phyloP scores from a whole-genome alignment of 2,797 vertebrate genomes.

The Xiphophorus birchmanni region DNA sequence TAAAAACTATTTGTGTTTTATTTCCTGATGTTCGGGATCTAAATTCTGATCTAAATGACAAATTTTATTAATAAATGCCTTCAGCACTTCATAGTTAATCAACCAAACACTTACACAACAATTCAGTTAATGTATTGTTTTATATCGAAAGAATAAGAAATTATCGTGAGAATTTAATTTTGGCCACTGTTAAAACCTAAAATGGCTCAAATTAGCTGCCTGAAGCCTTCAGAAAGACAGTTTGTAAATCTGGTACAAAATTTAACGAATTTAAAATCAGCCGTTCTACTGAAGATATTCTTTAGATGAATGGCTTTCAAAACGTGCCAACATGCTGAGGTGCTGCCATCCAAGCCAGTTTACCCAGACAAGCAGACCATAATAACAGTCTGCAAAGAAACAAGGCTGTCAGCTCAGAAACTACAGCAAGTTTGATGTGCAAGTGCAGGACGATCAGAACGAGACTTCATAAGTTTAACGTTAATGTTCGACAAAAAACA shows the following conservation, averaged over 20 bases:
- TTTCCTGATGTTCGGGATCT: neutral
- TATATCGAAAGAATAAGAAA: too few species aligned
- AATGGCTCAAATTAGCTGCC: neutral
- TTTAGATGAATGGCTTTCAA: neutral
- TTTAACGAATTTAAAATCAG: neutral
- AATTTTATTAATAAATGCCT: neutral
- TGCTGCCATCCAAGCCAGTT: neutral
- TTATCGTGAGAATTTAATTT: neutral
- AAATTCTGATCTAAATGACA: neutral
- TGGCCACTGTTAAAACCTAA: neutral
- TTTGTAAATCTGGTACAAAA: neutral
- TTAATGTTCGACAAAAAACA: neutral
- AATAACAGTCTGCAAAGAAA: neutral
- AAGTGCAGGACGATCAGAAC: neutral
- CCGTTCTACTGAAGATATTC: neutral
- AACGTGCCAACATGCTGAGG: neutral
- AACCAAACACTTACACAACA: neutral
- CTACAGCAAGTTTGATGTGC: neutral
- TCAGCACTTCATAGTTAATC: neutral
- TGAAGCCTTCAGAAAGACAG: neutral
- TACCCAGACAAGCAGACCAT: neutral
- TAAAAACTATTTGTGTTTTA: neutral
- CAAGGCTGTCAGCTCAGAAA: neutral
- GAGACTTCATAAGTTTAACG: neutral
- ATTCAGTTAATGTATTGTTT: neutral